Evolutionary conservation across 1,140 invertebrate genomes (phyloP).

Genomic region (Pseudomyrmex dendroicus): DNA sequence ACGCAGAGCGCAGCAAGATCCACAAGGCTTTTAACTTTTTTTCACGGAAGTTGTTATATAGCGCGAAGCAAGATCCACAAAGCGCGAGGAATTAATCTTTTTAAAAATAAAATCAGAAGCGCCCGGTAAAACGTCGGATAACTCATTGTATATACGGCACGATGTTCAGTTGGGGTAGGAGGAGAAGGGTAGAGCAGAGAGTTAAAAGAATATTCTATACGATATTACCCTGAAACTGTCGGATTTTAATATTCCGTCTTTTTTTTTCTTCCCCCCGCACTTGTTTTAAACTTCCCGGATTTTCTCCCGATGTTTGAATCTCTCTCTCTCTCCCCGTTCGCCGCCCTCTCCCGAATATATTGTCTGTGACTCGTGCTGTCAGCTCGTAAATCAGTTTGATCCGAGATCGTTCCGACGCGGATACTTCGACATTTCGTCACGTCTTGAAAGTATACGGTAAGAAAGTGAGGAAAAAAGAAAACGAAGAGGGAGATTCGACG

Average conservation of each 20-base stretch:
- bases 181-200: not conserved
- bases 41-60: not conserved
- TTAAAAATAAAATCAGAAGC: constrained; percentile 40
- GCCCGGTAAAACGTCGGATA: not conserved
- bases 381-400: constrained; percentile 23
- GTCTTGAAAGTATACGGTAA: constrained; percentile 26
- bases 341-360: too few species aligned
- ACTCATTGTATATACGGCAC: not conserved
- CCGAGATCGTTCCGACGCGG: constrained; percentile 19
- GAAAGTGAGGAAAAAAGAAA: constrained; percentile 13
- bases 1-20: not conserved
- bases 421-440: not conserved
- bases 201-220: constrained; percentile 38
- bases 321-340: too few species aligned
- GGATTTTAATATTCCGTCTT: constrained; percentile 34
- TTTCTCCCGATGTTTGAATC: not conserved
- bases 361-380: not conserved
- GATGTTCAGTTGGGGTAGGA: not conserved
- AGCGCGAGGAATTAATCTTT: constrained; percentile 21
- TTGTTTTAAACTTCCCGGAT: constrained; percentile 10
- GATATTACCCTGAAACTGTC: constrained; percentile 29
- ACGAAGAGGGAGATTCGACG: constrained; percentile 2
- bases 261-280: not conserved
- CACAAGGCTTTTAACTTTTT: constrained; percentile 12
- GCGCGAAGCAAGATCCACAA: not conserved